These are phyloP conservation scores for Peromyscus polionotus DNA, from an alignment of 2,113 vertebrate species.

Conservation along the genomic window DNA sequence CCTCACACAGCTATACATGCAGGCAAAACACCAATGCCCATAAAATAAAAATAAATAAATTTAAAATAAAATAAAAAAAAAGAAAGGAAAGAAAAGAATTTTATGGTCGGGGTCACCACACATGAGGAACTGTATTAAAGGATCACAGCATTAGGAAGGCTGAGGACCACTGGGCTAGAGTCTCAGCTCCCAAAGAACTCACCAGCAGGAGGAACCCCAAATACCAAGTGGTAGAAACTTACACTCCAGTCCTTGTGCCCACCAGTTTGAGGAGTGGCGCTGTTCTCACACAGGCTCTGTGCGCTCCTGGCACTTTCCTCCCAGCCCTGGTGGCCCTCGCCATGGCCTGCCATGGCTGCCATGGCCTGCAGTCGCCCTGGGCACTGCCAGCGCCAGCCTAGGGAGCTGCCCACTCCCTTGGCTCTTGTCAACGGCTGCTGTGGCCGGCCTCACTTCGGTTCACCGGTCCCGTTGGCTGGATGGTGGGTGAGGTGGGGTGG, in stretches of 20 bases:
- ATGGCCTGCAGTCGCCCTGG: background rate
- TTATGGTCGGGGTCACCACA: background rate
- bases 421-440: background rate
- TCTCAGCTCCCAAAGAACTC: background rate
- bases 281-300: background rate
- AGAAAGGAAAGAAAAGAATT: too few relatives aligned
- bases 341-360: too few relatives aligned
- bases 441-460: too few relatives aligned
- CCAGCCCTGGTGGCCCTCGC: background rate
- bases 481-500: background rate
- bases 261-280: accelerated
- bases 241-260: background rate
- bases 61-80: too few relatives aligned
- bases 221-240: background rate
- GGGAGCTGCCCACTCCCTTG: background rate
- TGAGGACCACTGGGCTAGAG: background rate
- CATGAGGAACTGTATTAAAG: background rate
- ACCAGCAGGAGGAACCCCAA: background rate
- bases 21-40: too few relatives aligned
- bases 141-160: background rate
- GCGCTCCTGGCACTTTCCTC: background rate
- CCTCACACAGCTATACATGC: too few relatives aligned
- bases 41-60: too few relatives aligned
- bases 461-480: background rate
- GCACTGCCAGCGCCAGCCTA: background rate